Evolutionary conservation across 92 coral and sea anemone species (phyloP), one percentile per base, ranked within the genome.

Genomic region (Siderastrea radians): DNA sequence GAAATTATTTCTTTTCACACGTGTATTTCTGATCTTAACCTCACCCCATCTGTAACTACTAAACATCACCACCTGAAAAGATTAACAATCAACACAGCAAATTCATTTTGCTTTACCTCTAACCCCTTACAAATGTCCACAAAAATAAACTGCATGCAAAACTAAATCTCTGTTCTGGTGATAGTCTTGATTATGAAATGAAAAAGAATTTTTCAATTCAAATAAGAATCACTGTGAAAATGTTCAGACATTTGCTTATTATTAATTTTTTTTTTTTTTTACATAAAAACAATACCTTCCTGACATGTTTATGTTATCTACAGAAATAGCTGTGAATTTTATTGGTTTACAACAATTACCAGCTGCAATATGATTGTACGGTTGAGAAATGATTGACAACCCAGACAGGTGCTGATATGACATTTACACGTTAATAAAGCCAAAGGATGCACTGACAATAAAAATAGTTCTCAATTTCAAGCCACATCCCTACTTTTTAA

Each of bases 181-280:
- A 58, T n/a, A 49, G 55, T 69, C 66, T 57, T 70, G 57, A 81
- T 58, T 10, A 52, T 46, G 14, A 51, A 55, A 70, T 58, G 54
- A 44, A 81, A 70, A n/a, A 48, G 62, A 74, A 26, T 16, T 46
- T 81, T 68, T 68, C 17, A 57, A 53, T 69, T 81, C 57, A 4
- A 81, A 81, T 81, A 68, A 68, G 76, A 81, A 81, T 81, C 15
- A 58, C 68, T 5, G 26, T 16, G 51, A 68, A 69, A 55, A 44
- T 48, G 69, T 70, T 68, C 70, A 68, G 86, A 69, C 77, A 55
- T 81, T 81, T 81, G 85, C 77, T 70, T 81, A 45, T 69, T 57
- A 69, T 26, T 26, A 26, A 26, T 26, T 26, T 26, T 26, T 26
- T 26, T 26, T 26, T 26, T 12, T 50, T 62, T 84, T 84, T 45